Evolutionary conservation across 2,113 vertebrate genomes (phyloP), one percentile per base, ranked within the genome.

Genomic region (Corythoichthys haematopterus): DNA sequence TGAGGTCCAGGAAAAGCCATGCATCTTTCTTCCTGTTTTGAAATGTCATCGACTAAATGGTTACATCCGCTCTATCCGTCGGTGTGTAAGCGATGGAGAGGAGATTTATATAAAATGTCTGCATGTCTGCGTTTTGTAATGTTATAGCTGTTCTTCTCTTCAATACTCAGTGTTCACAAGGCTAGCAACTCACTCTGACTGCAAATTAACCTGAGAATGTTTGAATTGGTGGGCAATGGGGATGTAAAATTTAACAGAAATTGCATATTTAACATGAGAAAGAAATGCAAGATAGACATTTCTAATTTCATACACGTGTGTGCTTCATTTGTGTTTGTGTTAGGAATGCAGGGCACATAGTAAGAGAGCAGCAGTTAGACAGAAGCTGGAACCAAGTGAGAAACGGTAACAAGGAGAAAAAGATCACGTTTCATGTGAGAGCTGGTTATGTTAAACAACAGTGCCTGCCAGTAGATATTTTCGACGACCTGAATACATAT

Each of bases 41-140:
- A 87, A 87, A 86, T 90, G 85, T 88, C 87, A 87, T 80, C 45
- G 81, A 81, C 70, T 86, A 86, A 89, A 88, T 90, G 84, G 84
- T 77, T 75, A 76, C 82, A 79, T 85, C 83, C 77, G 78, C 33
- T 56, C 12, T 10, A 56, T 66, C 84, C 59, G 10, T 57, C 71
- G 71, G 79, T 66, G 55, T 56, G 67, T 65, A 65, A 74, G 52
- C 66, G 62, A 63, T 52, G 40, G 65, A 68, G 58, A 45, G 59
- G 45, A 20, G 58, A 47, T 14, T 60, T 45, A 63, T 14, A 64
- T 48, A 65, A 45, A 28, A 62, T 66, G 48, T 72, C 43, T 63
- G 38, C 3, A 13, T 56, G 53, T 3, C 48, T 71, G 51, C 64
- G 66, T 64, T 28, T 57, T 75, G 79, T 72, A 76, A 82, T 79